Conservation (phyloP, 2,797 vertebrate species). For the Dromococcyx pavoninus region DNA sequence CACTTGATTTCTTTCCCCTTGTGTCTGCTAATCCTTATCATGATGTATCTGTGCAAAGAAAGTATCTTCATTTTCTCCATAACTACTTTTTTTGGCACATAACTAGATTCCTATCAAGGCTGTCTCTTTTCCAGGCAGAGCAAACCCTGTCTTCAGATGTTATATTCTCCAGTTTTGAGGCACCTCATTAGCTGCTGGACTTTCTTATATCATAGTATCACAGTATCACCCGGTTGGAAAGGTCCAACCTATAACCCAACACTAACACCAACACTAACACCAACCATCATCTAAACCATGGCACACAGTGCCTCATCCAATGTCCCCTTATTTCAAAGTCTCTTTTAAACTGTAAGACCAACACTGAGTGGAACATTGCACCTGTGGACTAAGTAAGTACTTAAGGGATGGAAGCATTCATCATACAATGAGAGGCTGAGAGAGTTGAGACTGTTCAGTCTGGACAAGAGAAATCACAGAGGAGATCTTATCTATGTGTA, state of each 20-base stretch:
- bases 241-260: too few species aligned
- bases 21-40: not conserved
- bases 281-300: too few species aligned
- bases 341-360: not conserved
- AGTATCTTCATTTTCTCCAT: not conserved
- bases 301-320: too few species aligned
- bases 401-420: not conserved
- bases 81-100: too few species aligned
- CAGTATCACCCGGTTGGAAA: too few species aligned
- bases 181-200: not conserved
- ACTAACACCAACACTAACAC: too few species aligned
- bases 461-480: not conserved
- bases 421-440: not conserved
- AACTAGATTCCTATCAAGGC: not conserved
- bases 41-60: not conserved
- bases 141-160: not conserved
- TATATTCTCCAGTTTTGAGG: not conserved
- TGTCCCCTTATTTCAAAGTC: not conserved
- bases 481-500: not conserved
- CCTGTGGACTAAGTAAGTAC: not conserved
- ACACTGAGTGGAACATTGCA: not conserved
- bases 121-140: not conserved
- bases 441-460: not conserved
- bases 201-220: too few species aligned
- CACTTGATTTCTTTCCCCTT: not conserved